Percentiles rank a stretch among this genome's conserved stretches.
Conservation (phyloP, 2,113 vertebrate genomes). For the Notarius quadriscutis region DNA sequence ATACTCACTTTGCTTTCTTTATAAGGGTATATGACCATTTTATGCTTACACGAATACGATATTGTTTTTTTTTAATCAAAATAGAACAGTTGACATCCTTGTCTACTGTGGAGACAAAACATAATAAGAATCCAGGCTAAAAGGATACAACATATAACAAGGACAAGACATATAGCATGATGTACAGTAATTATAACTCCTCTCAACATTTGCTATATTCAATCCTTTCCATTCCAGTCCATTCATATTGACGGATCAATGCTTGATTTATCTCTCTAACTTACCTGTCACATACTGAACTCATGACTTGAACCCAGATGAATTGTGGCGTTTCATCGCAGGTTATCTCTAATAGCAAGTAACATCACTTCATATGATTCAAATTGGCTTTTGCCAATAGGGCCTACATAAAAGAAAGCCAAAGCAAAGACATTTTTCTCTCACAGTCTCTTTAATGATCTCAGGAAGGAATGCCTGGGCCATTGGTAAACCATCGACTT, state of each 20-base stretch:
- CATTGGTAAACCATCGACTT: slow-evolving; percentile 48
- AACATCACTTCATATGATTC: slow-evolving; percentile 27
- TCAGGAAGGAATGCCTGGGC: slow-evolving; percentile 52
- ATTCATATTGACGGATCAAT: slow-evolving; percentile 11
- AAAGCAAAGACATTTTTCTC: slow-evolving; percentile 28
- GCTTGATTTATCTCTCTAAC: slow-evolving; percentile 26
- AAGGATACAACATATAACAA: not conserved
- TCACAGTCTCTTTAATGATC: slow-evolving; percentile 42
- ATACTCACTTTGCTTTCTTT: not conserved
- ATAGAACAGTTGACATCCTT: not conserved
- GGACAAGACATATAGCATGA: not conserved
- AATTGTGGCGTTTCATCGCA: slow-evolving; percentile 11
- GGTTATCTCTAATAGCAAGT: slow-evolving; percentile 10
- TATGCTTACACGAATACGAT: not conserved
- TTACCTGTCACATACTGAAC: slow-evolving; percentile 21
- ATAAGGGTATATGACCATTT: not conserved
- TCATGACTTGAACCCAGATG: slow-evolving; percentile 20
- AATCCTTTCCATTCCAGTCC: slow-evolving; percentile 3
- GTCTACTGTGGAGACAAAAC: not conserved
- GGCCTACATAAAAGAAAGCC: slow-evolving; percentile 9
- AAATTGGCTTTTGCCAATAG: slow-evolving; percentile 18
- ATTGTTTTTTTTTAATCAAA: not conserved
- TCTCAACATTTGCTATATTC: not conserved
- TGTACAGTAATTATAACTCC: slow-evolving; percentile 21
- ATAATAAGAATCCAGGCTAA: not conserved